These are phyloP conservation scores for Poeciliopsis turneri DNA, from an alignment of 2,797 vertebrate species.

Conservation along the genomic window DNA sequence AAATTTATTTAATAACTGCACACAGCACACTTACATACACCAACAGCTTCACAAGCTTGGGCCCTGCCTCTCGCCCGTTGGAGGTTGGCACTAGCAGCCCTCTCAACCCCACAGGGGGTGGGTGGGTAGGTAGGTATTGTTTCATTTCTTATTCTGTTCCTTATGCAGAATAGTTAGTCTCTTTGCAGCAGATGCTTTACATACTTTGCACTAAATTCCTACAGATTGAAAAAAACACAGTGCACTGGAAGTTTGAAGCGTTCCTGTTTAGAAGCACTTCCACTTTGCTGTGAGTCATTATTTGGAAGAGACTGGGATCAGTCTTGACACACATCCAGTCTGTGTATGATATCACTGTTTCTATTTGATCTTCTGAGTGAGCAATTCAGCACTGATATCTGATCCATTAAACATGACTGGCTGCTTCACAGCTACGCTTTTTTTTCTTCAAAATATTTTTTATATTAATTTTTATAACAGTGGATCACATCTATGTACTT, in stretches of 20 bases:
- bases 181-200: not conserved
- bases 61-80: too few relatives aligned
- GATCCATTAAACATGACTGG: not conserved
- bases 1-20: too few relatives aligned
- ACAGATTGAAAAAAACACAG: not conserved
- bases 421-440: not conserved
- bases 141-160: too few relatives aligned
- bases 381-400: not conserved
- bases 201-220: not conserved
- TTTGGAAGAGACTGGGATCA: not conserved
- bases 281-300: not conserved
- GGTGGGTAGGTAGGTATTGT: too few relatives aligned
- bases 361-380: slow-evolving; percentile 15
- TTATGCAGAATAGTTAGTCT: not conserved
- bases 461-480: slow-evolving; percentile 14
- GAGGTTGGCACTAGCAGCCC: too few relatives aligned
- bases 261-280: not conserved
- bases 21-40: too few relatives aligned
- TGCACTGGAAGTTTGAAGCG: not conserved
- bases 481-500: slow-evolving; percentile 26
- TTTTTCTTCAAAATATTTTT: slow-evolving; percentile 2
- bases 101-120: too few relatives aligned
- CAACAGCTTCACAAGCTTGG: too few relatives aligned
- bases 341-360: not conserved
- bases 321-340: slow-evolving; percentile 5